Percentiles rank a stretch among this genome's conserved stretches.
Conservation (phyloP, 2,797 vertebrate genomes). For the Leptoclinus maculatus region DNA sequence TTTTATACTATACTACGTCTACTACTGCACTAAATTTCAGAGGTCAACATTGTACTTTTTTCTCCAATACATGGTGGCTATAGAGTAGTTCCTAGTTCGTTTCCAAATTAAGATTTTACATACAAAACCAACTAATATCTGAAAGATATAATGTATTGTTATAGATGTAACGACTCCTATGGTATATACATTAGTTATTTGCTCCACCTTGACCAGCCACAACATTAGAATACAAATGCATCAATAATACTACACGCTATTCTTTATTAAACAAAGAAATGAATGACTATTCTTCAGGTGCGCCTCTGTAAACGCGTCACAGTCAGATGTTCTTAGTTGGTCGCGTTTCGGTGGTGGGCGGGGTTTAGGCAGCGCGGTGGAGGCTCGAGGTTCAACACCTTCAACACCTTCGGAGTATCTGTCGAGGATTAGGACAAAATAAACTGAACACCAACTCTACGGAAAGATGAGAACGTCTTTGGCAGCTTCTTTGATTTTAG, state of each 20-base stretch:
- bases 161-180: too few relatives aligned
- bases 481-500: neutral
- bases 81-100: too few relatives aligned
- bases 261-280: neutral
- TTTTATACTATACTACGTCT: too few relatives aligned
- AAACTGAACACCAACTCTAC: rapidly evolving
- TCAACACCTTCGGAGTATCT: neutral
- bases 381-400: constrained; percentile 13
- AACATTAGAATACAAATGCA: neutral
- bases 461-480: constrained; percentile 41
- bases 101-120: too few relatives aligned
- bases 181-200: neutral
- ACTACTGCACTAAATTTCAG: too few relatives aligned
- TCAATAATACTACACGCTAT: neutral
- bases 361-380: neutral
- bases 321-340: too few relatives aligned
- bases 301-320: neutral
- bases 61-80: too few relatives aligned
- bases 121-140: neutral
- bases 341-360: constrained; percentile 21
- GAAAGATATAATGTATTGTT: neutral
- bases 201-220: neutral
- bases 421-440: neutral
- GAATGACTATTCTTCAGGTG: too few relatives aligned
- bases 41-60: too few relatives aligned